phyloP scores from a whole-genome alignment of 1,140 invertebrate species.

The Neomicropteryx cornuta region DNA sequence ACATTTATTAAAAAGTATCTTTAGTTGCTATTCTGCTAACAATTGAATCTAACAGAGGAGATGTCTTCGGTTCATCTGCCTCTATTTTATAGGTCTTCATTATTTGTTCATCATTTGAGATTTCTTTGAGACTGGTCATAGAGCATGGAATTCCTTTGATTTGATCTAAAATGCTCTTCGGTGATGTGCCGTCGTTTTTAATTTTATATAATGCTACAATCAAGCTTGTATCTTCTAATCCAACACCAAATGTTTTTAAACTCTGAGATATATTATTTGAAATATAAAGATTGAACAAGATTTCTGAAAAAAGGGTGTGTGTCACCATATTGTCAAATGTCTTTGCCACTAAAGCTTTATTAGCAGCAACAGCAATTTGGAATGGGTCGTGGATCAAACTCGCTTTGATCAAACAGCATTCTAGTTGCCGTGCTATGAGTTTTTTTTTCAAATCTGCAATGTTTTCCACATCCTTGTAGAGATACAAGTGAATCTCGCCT shows the following conservation, averaged over 20 bases:
- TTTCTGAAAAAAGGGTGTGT: slow-evolving; percentile 50
- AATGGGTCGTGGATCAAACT: slow-evolving; percentile 49
- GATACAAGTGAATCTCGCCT: slow-evolving; percentile 37
- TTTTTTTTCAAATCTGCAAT: slow-evolving; percentile 39
- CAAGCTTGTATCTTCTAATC: slow-evolving; percentile 19
- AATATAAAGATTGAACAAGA: slow-evolving; percentile 55
- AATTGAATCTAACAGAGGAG: slow-evolving; percentile 42
- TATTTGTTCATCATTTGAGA: slow-evolving; percentile 35
- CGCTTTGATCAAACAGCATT: slow-evolving; percentile 52
- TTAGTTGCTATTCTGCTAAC: slow-evolving; percentile 49
- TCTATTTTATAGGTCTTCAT: slow-evolving; percentile 47
- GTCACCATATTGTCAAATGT: slow-evolving; percentile 43
- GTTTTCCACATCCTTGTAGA: slow-evolving; percentile 51
- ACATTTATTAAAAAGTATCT: slow-evolving; percentile 23
- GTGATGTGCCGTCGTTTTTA: slow-evolving; percentile 16
- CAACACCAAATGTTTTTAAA: slow-evolving; percentile 50
- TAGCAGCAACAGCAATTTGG: slow-evolving; percentile 54
- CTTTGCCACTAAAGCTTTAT: slow-evolving; percentile 48
- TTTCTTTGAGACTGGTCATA: slow-evolving; percentile 31
- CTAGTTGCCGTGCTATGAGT: slow-evolving; percentile 39
- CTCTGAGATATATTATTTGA: slow-evolving; percentile 58
- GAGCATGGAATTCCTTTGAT: slow-evolving; percentile 39
- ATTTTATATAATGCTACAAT: background rate
- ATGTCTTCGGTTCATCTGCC: slow-evolving; percentile 25
- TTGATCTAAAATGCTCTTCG: slow-evolving; percentile 23